A percentile compares a stretch with the other conserved stretches of the same genome.
phyloP scores from a whole-genome alignment of 2,113 vertebrate genomes.

The Onychorhynchus coronatus region DNA sequence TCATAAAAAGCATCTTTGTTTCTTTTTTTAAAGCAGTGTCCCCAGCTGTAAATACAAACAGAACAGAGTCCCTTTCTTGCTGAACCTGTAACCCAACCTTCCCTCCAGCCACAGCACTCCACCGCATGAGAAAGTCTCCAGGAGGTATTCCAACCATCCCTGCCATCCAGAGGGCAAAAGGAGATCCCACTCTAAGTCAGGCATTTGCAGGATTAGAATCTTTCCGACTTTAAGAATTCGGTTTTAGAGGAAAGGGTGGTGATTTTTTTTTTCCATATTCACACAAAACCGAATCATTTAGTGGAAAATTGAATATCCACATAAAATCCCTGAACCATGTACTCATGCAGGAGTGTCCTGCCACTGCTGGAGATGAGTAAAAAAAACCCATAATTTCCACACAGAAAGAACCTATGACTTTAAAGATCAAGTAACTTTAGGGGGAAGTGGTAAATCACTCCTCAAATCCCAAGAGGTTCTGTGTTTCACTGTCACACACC shows the following conservation, averaged over 20 bases:
- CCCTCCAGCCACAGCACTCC: not conserved
- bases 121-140: not conserved
- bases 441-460: not conserved
- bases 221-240: not conserved
- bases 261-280: not conserved
- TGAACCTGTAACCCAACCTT: slow-evolving; percentile 3
- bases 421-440: not conserved
- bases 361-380: not conserved
- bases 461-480: not conserved
- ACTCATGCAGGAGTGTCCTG: accelerated
- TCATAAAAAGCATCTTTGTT: slow-evolving; percentile 56
- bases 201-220: not conserved
- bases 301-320: not conserved
- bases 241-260: accelerated
- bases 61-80: slow-evolving; percentile 40
- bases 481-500: not conserved
- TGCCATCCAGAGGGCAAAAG: not conserved
- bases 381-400: slow-evolving; percentile 16
- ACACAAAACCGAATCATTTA: accelerated
- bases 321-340: not conserved
- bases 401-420: not conserved
- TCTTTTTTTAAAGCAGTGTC: not conserved
- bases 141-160: not conserved
- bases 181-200: not conserved
- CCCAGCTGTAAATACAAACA: not conserved